These are phyloP conservation scores for Zoanthus sociatus DNA, from an alignment of 92 coral and sea anemone species.

Conservation along the genomic window DNA sequence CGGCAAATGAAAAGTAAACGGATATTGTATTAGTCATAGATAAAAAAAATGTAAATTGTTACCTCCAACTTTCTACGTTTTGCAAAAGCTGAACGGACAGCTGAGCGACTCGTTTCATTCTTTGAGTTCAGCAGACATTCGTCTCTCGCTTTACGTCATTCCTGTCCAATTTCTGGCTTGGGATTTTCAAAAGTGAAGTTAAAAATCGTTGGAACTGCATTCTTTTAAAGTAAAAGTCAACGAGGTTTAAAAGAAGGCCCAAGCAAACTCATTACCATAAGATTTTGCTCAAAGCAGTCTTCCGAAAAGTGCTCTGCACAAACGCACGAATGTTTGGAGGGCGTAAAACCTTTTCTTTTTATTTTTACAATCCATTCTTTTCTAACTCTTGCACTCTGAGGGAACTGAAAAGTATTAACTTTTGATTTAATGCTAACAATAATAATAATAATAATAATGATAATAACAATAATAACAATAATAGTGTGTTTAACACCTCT, in stretches of 20 bases:
- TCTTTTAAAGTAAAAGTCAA: slow-evolving; percentile 20
- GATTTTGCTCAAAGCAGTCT: slow-evolving; percentile 53
- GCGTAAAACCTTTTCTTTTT: slow-evolving; percentile 17
- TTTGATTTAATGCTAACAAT: no score
- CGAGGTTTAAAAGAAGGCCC: slow-evolving; percentile 24
- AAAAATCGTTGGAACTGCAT: slow-evolving; percentile 21
- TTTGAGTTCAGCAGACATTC: slow-evolving; percentile 15
- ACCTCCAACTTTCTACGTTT: slow-evolving; percentile 16
- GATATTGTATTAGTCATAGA: background rate
- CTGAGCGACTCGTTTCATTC: background rate
- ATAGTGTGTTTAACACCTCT: no score
- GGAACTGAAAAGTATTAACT: slow-evolving; percentile 39
- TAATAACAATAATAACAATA: no score
- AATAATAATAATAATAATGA: no score
- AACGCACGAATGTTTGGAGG: slow-evolving; percentile 40
- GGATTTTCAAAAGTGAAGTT: slow-evolving; percentile 33
- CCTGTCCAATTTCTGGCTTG: slow-evolving; percentile 35
- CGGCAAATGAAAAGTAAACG: background rate
- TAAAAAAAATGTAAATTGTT: background rate
- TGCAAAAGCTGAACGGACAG: slow-evolving; percentile 26
- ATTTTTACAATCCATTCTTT: slow-evolving; percentile 34
- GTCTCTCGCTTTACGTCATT: slow-evolving; percentile 31
- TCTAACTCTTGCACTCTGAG: slow-evolving; percentile 30
- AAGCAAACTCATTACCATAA: slow-evolving; percentile 21
- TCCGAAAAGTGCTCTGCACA: slow-evolving; percentile 47